These are phyloP conservation scores for Peucedramus taeniatus DNA, from an alignment of 2,113 vertebrate genomes.

Conservation along the genomic window DNA sequence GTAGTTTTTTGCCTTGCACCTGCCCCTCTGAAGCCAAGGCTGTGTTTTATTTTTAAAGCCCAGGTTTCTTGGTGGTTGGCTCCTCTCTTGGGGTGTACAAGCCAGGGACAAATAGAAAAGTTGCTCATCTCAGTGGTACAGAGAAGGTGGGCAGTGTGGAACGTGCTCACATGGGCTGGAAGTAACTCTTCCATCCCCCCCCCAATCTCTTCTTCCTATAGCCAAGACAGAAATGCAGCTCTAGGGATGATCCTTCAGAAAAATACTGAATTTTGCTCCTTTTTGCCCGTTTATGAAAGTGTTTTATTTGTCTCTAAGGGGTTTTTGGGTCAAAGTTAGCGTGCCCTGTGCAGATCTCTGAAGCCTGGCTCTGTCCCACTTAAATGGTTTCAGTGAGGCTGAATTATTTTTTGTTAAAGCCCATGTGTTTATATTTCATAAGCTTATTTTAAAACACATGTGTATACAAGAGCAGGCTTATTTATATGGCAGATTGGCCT, in stretches of 20 bases:
- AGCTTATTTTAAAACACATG: conserved; percentile 42
- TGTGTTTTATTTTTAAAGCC: not conserved
- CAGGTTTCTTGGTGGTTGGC: not conserved
- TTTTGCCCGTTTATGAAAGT: not conserved
- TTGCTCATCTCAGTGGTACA: fast-evolving
- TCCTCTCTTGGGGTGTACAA: not conserved
- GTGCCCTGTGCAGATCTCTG: not conserved
- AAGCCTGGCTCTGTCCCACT: not conserved
- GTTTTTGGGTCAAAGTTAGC: not conserved
- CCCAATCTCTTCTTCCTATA: not conserved
- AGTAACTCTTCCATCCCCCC: not conserved
- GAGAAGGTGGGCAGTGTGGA: not conserved
- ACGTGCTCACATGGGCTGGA: not conserved
- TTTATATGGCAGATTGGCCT: not conserved
- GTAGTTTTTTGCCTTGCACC: not conserved
- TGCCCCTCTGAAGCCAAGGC: not conserved
- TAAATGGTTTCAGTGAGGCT: not conserved
- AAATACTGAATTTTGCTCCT: not conserved
- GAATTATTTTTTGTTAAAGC: conserved; percentile 12
- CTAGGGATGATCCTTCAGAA: not conserved
- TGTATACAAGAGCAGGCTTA: conserved; percentile 1
- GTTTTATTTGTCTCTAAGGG: not conserved
- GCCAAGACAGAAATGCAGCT: not conserved
- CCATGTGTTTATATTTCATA: conserved; percentile 17
- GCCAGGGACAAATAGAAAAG: not conserved